Base-by-base conservation (phyloP, 2,888 invertebrate species). In the Pachydiplax longipennis region DNA sequence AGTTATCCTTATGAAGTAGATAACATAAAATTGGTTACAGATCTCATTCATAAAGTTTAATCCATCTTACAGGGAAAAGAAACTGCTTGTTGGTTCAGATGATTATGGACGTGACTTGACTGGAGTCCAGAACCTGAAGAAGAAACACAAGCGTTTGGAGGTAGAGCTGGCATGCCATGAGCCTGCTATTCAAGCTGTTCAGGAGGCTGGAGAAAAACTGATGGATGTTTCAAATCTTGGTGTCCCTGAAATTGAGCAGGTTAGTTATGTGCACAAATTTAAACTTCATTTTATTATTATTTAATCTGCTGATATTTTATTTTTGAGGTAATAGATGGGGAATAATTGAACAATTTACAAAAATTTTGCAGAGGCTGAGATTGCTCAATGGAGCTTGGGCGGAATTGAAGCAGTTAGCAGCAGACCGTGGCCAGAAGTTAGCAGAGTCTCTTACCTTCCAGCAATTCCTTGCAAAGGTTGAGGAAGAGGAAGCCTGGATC, bases 401-500 rank as follows among this genome's bases (percentile, higher is more conserved):
- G 31, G 98, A 99, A 94, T 95, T 99, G 91, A 98, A 98, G 94
- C 97, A 97, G 92, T 94, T 98, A 93, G 97, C 98, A 0, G 97
- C 96, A 0, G 97, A 97, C 91, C 95, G 99, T 91, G 99, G 99
- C 44, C 97, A 98, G 93, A 99, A 99, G 94, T 95, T 99, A 93
- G 99, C 99, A 92, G 99, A 99, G 94, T 98, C 98, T n/a, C 95
- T 99, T 91, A 98, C 97, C 4, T 99, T 98, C 95, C 99, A 99
- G 94, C 99, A 99, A 94, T 99, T 99, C 95, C 95, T 99, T 92
- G 99, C 99, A 91, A 98, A 99, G 94, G 98, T 99, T 25, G 99
- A 99, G 93, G 99, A 99, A 93, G 99, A 99, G 94, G 99, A 99
- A 94, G 99, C 99, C 4, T 99, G 99, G 99, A 99, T 99, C 92